A percentile compares a stretch with the other conserved stretches of the same genome.
Evolutionary conservation across 1,140 invertebrate genomes (phyloP).

Genomic region (Caenorhabditis tropicalis): DNA sequence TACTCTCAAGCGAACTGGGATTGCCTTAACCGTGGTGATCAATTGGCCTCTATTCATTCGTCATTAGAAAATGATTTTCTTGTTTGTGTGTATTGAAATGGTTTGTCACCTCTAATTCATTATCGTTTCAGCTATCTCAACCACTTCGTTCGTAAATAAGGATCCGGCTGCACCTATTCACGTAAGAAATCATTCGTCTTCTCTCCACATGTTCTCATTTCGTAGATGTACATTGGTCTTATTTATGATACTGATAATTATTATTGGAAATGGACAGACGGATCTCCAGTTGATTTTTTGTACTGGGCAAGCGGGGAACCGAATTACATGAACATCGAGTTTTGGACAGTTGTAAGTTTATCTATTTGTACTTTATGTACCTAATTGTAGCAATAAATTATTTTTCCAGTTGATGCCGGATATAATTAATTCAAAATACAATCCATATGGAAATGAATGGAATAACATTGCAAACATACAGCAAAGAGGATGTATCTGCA

Average conservation of each 20-base stretch:
- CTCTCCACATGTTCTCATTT: background rate
- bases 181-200: too few relatives aligned
- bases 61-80: background rate
- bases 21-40: background rate
- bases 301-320: background rate
- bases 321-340: background rate
- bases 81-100: background rate
- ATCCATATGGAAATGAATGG: background rate
- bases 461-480: background rate
- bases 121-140: background rate
- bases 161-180: too few relatives aligned
- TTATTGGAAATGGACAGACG: background rate
- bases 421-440: background rate
- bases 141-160: too few relatives aligned
- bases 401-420: background rate
- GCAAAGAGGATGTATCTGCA: background rate
- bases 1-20: too few relatives aligned
- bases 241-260: background rate
- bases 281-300: background rate
- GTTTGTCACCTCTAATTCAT: too few relatives aligned
- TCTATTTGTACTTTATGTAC: background rate
- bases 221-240: background rate
- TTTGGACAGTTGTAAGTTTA: background rate
- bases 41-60: background rate
- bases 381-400: background rate